A percentile compares a stretch with the other conserved stretches of the same genome.
Evolutionary conservation across 2,797 vertebrate species (phyloP).

Genomic region (Takifugu rubripes): DNA sequence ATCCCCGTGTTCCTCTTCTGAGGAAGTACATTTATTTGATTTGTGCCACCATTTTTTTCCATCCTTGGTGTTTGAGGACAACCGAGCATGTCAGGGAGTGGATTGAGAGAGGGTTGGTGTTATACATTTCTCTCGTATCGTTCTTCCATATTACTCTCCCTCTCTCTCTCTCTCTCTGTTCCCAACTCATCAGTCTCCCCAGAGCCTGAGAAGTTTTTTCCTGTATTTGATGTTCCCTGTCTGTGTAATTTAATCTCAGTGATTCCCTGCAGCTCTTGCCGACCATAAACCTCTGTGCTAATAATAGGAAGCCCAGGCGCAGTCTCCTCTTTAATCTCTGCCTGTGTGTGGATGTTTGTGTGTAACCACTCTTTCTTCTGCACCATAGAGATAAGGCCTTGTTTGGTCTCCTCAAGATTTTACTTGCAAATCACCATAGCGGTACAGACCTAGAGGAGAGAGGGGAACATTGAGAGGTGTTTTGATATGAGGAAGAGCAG

Average conservation of each 20-base stretch:
- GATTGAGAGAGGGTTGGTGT: constrained; percentile 24
- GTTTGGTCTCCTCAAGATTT: constrained; percentile 48
- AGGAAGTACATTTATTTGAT: constrained; percentile 8
- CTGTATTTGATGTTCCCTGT: constrained; percentile 72
- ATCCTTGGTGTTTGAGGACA: constrained; percentile 27
- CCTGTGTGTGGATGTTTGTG: constrained; percentile 50
- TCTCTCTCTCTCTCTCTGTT: constrained; percentile 34
- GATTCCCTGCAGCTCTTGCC: constrained; percentile 70
- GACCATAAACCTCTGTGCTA: constrained; percentile 73
- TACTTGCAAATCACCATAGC: constrained; percentile 41
- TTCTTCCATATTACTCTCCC: constrained; percentile 20
- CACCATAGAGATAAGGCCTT: constrained; percentile 59
- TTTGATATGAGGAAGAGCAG: constrained; percentile 23
- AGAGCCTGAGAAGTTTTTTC: constrained; percentile 57
- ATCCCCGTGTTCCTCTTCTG: background rate
- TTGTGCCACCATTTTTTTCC: constrained; percentile 11
- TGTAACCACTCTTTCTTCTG: constrained; percentile 49
- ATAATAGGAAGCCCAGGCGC: constrained; percentile 71
- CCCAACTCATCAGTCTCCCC: constrained; percentile 43
- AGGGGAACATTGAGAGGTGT: background rate
- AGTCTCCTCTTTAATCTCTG: constrained; percentile 72
- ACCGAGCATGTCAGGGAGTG: constrained; percentile 2
- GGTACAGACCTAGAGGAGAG: constrained; percentile 27
- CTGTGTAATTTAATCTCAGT: constrained; percentile 78
- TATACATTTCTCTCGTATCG: constrained; percentile 29